Evolutionary conservation across 2,888 invertebrate species (phyloP), one percentile per base, ranked within the genome.

Genomic region (Oithona nana): DNA sequence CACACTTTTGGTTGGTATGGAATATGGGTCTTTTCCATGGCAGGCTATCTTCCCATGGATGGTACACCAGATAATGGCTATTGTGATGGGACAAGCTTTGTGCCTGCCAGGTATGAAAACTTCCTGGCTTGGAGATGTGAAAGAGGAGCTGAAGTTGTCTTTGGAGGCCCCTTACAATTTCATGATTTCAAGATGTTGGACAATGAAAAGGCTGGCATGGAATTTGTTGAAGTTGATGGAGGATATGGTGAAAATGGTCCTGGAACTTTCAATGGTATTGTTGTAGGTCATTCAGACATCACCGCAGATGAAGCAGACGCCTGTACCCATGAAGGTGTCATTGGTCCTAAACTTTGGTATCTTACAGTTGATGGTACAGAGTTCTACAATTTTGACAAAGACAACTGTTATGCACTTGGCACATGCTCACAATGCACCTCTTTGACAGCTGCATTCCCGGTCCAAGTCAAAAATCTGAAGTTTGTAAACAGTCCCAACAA

Each of bases 1-100:
- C 68, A 68, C 61, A 67, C 68, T 22, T 64, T 62, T n/a, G 65
- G 65, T 26, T 28, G 60, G 64, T 66, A 66, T 31, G 65, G 65
- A 3, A 20, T 66, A 29, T 66, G 65, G 65, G 57, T 65, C 11
- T 66, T 66, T 62, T 64, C 64, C n/a, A 65, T 63, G 62, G 65
- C 64, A 20, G 65, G 65, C 3, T 65, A 65, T 39, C 54, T 52
- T 52, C 64, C 65, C 20, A 52, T 39, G 28, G 11, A 50, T 8
- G 28, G 57, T 8, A 50, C 20, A 13, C 4, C 11, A 26, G 56
- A 56, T 28, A 20, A 56, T 4, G 56, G 56, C 16, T 56, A 13
- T 6, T 56, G 56, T 28, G 28, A 56, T 56, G 56, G 56, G 11
- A 11, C 24, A 11, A n/a, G 30, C 0, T 50, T 57, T 56, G 39